Percentiles rank a stretch among this genome's conserved stretches.
phyloP scores from a whole-genome alignment of 2,888 invertebrate species.

The Capitulum mitella region DNA sequence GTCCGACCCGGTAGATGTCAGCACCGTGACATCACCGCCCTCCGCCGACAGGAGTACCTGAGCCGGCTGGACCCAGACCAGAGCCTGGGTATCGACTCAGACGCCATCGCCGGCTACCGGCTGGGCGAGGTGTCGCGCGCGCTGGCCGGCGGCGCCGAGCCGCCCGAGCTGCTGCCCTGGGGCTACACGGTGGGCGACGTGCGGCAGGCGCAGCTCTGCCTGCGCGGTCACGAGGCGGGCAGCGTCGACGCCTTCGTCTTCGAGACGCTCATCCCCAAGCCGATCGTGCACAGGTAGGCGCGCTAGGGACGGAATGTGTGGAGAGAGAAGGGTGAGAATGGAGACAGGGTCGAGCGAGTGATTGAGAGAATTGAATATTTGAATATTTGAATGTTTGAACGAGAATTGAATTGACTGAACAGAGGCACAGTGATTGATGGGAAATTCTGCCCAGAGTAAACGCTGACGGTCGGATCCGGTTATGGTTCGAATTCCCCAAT shows the following conservation, averaged over 20 bases:
- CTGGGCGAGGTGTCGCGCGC: conserved; percentile 62
- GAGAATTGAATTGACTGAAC: too few species aligned
- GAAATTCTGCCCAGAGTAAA: too few species aligned
- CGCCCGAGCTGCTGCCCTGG: conserved; percentile 81
- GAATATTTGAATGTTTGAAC: too few species aligned
- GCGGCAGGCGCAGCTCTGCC: conserved; percentile 47
- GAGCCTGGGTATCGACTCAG: conserved; percentile 70
- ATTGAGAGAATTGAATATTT: too few species aligned
- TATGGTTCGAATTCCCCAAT: too few species aligned
- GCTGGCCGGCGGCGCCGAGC: conserved; percentile 46
- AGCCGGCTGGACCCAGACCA: conserved; percentile 87
- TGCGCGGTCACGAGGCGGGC: conserved; percentile 63
- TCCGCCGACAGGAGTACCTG: conserved; percentile 60
- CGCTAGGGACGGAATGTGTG: too few species aligned
- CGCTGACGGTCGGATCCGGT: too few species aligned
- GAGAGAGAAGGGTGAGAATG: too few species aligned
- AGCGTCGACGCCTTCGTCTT: conserved; percentile 82
- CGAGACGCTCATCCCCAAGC: conserved; percentile 91
- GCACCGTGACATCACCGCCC: background rate
- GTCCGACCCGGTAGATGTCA: too few species aligned
- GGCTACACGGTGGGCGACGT: conserved; percentile 78
- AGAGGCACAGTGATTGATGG: too few species aligned
- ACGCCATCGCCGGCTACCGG: conserved; percentile 88
- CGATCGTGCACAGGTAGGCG: conserved; percentile 67
- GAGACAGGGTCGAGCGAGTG: too few species aligned